Evolutionary conservation across 2,113 vertebrate genomes (phyloP), one percentile per base, ranked within the genome.

Genomic region (Oncorhynchus tshawytscha): DNA sequence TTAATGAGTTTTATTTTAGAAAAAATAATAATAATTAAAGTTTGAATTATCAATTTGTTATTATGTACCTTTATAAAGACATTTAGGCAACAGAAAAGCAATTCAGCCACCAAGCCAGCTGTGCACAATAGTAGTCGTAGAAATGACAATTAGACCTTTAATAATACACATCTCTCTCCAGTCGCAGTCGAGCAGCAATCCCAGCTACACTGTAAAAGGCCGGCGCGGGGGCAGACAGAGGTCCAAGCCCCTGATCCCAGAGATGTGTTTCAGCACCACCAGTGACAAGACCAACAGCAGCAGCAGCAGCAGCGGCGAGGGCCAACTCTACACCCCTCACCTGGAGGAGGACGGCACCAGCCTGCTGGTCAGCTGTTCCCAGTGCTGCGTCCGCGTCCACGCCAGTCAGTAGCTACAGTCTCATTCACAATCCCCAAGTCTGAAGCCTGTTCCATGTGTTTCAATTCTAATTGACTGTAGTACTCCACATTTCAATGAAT

Each of bases 191-290:
- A 82, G 77, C 68, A 78, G 80, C 24, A 81, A 45, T 31, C 92
- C 94, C 88, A 92, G 62, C 2, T 86, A 79, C 73, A 88, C 83
- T 20, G 83, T 87, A 76, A 75, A 81, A 71, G 83, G 84, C 54
- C 90, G 48, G 48, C 75, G 66, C 4, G 75, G 74, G 24, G 86
- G 83, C 8, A 71, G 48, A 8, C 93, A 94, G 75, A 94, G 95
- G 93, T 96, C 95, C 73, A 97, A 94, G 84, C 98, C 97, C 0
- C 88, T 99, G 71, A 97, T 99, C 88, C 97, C 98, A 20, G 98
- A 99, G 88, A 97, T 99, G 97, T 99, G 98, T 78, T 99, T 99
- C 84, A 96, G 96, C 85, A 92, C 95, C 0, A 95, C 95, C 31
- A 54, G 18, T 54, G 51, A 54, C 51, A 54, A 54, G 51, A 94